Evolutionary conservation across 2,113 vertebrate genomes (phyloP).

Genomic region (Cebidichthys violaceus): DNA sequence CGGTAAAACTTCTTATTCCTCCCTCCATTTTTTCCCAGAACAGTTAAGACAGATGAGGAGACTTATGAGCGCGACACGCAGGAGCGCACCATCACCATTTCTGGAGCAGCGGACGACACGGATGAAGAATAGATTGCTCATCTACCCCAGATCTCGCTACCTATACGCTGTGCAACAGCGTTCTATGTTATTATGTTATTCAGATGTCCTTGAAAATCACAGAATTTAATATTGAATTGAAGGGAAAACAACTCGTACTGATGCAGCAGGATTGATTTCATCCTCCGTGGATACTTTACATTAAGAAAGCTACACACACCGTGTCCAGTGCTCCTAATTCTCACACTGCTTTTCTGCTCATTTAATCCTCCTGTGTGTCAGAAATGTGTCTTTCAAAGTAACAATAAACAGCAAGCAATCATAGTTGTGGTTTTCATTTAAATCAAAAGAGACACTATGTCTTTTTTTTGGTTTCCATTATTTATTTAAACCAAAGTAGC

Average conservation of each 20-base stretch:
- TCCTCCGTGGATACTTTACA: not conserved
- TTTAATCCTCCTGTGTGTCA: slow-evolving; percentile 53
- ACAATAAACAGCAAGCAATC: slow-evolving; percentile 57
- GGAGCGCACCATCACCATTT: slow-evolving; percentile 80
- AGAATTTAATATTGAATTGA: not conserved
- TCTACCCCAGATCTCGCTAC: not conserved
- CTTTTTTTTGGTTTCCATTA: not conserved
- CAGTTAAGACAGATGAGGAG: slow-evolving; percentile 80
- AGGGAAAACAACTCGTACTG: not conserved
- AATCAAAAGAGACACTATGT: not conserved
- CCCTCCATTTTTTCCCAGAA: slow-evolving; percentile 56
- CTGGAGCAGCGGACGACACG: slow-evolving; percentile 82
- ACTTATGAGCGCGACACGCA: slow-evolving; percentile 76
- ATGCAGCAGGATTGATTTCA: not conserved
- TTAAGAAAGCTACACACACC: not conserved
- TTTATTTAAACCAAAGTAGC: slow-evolving; percentile 36
- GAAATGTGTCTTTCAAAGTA: not conserved
- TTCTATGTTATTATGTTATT: not conserved
- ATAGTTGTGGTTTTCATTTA: slow-evolving; percentile 24
- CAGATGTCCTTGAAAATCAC: not conserved
- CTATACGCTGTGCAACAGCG: not conserved
- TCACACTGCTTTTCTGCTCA: not conserved
- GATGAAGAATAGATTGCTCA: slow-evolving; percentile 72
- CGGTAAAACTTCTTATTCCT: slow-evolving; percentile 6
- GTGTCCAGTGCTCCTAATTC: slow-evolving; percentile 39